Percentiles rank a stretch among this genome's conserved stretches.
These are phyloP conservation scores for Cetonia aurata DNA, from an alignment of 2,888 invertebrate species.

Conservation along the genomic window DNA sequence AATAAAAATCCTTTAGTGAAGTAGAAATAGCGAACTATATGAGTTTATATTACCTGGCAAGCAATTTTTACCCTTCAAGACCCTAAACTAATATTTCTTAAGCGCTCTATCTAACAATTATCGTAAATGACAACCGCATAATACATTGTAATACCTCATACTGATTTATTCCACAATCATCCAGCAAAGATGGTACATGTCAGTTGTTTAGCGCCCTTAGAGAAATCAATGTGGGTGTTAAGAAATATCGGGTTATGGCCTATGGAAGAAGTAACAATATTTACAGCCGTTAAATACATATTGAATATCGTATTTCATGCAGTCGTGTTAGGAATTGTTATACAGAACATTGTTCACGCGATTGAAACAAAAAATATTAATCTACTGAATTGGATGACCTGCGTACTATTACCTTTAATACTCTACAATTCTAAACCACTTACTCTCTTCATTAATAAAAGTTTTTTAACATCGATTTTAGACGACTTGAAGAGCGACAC, in stretches of 20 bases:
- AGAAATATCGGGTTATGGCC: constrained; percentile 39
- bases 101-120: no score
- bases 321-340: constrained; percentile 1
- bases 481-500: constrained; percentile 17
- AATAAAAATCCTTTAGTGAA: no score
- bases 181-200: constrained; percentile 8
- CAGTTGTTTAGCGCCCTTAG: constrained; percentile 7
- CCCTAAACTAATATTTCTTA: no score
- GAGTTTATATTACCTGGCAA: no score
- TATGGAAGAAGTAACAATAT: not conserved
- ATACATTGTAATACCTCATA: no score
- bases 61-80: no score
- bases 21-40: no score
- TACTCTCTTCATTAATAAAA: constrained; percentile 18
- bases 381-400: constrained; percentile 32
- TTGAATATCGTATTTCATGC: constrained; percentile 15
- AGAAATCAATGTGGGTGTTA: constrained; percentile 26
- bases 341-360: constrained; percentile 19
- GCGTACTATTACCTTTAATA: constrained; percentile 19
- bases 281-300: not conserved
- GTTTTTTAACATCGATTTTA: constrained; percentile 15
- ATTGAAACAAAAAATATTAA: constrained; percentile 15
- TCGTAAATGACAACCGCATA: no score
- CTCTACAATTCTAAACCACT: constrained; percentile 11
- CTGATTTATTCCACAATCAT: no score